Evolutionary conservation across 2,797 vertebrate genomes (phyloP).

Genomic region (Anabas testudineus): DNA sequence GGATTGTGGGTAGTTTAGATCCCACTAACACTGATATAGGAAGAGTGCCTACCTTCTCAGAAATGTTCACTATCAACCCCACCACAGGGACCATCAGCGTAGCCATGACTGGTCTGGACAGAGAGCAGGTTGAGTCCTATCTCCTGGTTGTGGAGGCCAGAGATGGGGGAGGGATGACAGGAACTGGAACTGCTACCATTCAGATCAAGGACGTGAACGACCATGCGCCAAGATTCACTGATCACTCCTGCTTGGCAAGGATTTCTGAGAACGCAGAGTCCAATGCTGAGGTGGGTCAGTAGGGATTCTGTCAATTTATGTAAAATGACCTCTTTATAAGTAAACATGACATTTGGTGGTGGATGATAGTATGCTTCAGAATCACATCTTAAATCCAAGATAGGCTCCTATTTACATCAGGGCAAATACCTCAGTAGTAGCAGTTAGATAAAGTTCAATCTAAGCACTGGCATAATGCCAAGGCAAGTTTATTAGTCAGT

Average conservation of each 20-base stretch:
- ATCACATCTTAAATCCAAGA: not conserved
- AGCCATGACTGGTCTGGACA: slow-evolving; percentile 83
- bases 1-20: slow-evolving; percentile 84
- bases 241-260: slow-evolving; percentile 80
- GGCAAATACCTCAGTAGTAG: not conserved
- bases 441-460: too few relatives aligned
- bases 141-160: slow-evolving; percentile 89
- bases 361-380: not conserved
- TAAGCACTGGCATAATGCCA: too few relatives aligned
- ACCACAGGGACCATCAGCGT: slow-evolving; percentile 87
- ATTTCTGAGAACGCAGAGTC: slow-evolving; percentile 87
- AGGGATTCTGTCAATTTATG: not conserved
- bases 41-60: slow-evolving; percentile 69
- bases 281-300: slow-evolving; percentile 79
- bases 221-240: slow-evolving; percentile 86
- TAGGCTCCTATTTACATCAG: not conserved
- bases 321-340: not conserved
- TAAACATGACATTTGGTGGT: not conserved
- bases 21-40: slow-evolving; percentile 61
- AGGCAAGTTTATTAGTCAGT: too few relatives aligned
- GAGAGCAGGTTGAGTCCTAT: slow-evolving; percentile 87
- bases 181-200: slow-evolving; percentile 89
- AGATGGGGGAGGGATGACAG: slow-evolving; percentile 90
- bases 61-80: slow-evolving; percentile 88
- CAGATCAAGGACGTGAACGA: slow-evolving; percentile 89